Evolutionary conservation across 2,113 vertebrate species (phyloP), one percentile per base, ranked within the genome.

Genomic region (Nothoprocta pentlandii): DNA sequence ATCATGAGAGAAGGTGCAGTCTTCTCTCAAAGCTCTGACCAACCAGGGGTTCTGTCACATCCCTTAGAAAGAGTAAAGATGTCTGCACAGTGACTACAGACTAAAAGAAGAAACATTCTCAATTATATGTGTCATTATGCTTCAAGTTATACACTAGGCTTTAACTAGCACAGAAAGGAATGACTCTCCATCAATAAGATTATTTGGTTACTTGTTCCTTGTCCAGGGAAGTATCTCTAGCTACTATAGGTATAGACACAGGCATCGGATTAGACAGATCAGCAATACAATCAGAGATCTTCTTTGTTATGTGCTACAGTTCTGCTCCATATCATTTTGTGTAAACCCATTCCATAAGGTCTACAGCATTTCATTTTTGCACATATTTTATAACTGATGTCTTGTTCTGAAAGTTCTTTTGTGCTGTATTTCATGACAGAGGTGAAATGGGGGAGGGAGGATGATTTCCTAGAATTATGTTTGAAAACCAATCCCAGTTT

Each of bases 361-460:
- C 68, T 10, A 26, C 28, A 25, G 32, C 19, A 53, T 66, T 82
- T 79, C 32, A 17, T 14, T 76, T 83, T 77, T 81, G 17, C 76
- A 46, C 51, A 14, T 59, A 67, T 59, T 90, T 51, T 66, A 7
- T 69, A 93, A 80, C 2, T 88, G 54, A 66, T 67, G 17, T 42
- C 59, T 90, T 62, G 77, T 64, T 94, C 61, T 12, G 82, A 67
- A 74, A 70, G 54, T 69, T 91, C n/a, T 63, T 86, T 66, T 83
- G 56, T 28, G 17, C 21, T 74, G 30, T 51, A 80, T 80, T 90
- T 95, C 68, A 83, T 9, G 8, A 44, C 49, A 90, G 59, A 80
- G n/a, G 54, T 64, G 62, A 74, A 84, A 69, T 11, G 2, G 41
- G 10, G 20, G 42, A 69, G 12, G 2, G 41, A 10, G 23, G 42